Conservation (phyloP, 2,113 vertebrate genomes). For the Alethe castanea region DNA sequence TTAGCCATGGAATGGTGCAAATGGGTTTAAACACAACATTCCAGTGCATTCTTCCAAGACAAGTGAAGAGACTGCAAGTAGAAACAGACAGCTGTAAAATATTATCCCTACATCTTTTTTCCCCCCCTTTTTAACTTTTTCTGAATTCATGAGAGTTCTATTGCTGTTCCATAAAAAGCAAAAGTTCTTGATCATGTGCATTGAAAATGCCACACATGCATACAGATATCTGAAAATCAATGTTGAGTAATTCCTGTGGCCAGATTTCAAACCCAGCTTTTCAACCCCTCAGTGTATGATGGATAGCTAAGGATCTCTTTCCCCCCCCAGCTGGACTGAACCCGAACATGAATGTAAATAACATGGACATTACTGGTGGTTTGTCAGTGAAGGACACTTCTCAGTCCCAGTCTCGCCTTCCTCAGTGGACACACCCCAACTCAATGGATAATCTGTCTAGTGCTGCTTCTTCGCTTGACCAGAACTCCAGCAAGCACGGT, state of each 20-base stretch:
- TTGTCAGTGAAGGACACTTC: slow-evolving; percentile 92
- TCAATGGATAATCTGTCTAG: slow-evolving; percentile 90
- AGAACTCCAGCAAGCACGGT: slow-evolving; percentile 95
- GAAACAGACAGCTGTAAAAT: background rate
- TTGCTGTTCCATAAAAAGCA: background rate
- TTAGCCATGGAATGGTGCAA: background rate
- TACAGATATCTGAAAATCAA: background rate
- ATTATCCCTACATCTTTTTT: background rate
- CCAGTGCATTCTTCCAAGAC: background rate
- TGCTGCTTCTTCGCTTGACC: slow-evolving; percentile 90
- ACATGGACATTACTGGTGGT: slow-evolving; percentile 90
- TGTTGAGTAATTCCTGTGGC: background rate
- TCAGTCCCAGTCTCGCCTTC: slow-evolving; percentile 96
- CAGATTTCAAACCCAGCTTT: background rate
- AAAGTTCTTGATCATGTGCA: background rate
- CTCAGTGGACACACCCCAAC: slow-evolving; percentile 98
- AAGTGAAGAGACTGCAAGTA: background rate
- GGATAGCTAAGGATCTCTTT: background rate
- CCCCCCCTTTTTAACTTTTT: background rate
- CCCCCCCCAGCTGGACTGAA: slow-evolving; percentile 87
- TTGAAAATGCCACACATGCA: accelerated
- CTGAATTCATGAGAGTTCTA: background rate
- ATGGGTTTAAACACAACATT: background rate
- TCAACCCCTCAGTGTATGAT: accelerated
- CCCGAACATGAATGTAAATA: slow-evolving; percentile 94